These are phyloP conservation scores for Bombus waltoni DNA, from an alignment of 1,140 invertebrate genomes.

Conservation along the genomic window DNA sequence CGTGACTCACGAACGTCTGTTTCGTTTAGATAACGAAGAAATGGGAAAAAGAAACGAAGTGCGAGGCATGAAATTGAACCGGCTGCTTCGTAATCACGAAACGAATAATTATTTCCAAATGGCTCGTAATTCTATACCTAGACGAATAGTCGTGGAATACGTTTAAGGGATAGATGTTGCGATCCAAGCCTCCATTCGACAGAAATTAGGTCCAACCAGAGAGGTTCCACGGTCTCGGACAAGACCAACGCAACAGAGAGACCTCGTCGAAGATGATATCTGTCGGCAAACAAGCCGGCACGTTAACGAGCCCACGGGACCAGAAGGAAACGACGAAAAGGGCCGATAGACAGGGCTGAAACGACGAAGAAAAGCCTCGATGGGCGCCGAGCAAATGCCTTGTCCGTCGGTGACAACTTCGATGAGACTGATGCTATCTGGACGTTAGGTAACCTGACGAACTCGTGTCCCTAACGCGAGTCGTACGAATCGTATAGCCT, in stretches of 20 bases:
- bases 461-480: not conserved
- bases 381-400: conserved; percentile 27
- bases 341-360: conserved; percentile 40
- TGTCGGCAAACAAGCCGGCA: conserved; percentile 71
- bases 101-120: not conserved
- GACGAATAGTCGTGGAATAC: not conserved
- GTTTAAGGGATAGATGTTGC: not conserved
- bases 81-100: too few relatives aligned
- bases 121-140: not conserved
- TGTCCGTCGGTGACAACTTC: conserved; percentile 58
- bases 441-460: conserved; percentile 46
- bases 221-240: conserved; percentile 38
- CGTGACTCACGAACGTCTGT: not conserved
- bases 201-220: conserved; percentile 57
- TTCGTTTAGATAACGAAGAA: not conserved
- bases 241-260: conserved; percentile 32
- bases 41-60: not conserved
- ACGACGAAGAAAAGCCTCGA: conserved; percentile 49
- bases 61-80: not conserved
- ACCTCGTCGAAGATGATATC: conserved; percentile 67
- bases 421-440: conserved; percentile 56
- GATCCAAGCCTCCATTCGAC: conserved; percentile 20
- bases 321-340: conserved; percentile 45
- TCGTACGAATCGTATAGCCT: too few relatives aligned
- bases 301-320: conserved; percentile 68